A percentile compares a stretch with the other conserved stretches of the same genome.
These are phyloP conservation scores for Agrochola circellaris DNA, from an alignment of 2,888 invertebrate species.

Conservation along the genomic window DNA sequence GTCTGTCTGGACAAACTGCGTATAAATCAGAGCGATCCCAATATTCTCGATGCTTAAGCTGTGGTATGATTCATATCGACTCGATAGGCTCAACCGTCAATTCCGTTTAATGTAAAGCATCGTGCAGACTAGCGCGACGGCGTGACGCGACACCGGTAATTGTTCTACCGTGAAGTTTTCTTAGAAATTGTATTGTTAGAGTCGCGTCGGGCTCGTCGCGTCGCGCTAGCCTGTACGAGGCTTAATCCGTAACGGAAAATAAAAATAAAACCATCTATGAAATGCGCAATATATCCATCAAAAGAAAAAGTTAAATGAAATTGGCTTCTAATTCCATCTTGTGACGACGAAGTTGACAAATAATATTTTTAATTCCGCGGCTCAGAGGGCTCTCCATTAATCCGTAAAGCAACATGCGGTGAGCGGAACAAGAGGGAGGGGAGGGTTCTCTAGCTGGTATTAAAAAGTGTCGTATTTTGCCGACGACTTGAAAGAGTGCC, in stretches of 20 bases:
- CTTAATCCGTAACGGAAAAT: neutral
- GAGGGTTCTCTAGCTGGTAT: constrained; percentile 30
- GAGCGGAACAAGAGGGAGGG: constrained; percentile 22
- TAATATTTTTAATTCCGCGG: constrained; percentile 42
- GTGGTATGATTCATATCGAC: neutral
- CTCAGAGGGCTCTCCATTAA: constrained; percentile 42
- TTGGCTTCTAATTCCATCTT: constrained; percentile 20
- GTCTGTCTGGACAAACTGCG: constrained; percentile 26
- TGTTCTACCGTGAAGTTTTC: too few relatives aligned
- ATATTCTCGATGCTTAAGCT: constrained; percentile 10
- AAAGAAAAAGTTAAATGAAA: constrained; percentile 4
- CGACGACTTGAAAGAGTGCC: constrained; percentile 45
- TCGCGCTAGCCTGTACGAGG: too few relatives aligned
- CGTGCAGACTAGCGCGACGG: too few relatives aligned
- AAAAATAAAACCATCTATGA: neutral
- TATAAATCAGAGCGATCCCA: constrained; percentile 45
- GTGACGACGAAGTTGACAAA: constrained; percentile 21
- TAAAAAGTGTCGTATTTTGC: constrained; percentile 47
- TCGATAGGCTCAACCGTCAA: neutral
- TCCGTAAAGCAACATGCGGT: constrained; percentile 34
- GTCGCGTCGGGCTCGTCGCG: too few relatives aligned
- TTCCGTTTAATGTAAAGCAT: too few relatives aligned
- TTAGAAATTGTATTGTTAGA: too few relatives aligned
- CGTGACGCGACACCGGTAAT: too few relatives aligned
- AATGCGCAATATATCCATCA: neutral